phyloP scores from a whole-genome alignment of 2,888 invertebrate genomes.

The Chymomyza caudatula region DNA sequence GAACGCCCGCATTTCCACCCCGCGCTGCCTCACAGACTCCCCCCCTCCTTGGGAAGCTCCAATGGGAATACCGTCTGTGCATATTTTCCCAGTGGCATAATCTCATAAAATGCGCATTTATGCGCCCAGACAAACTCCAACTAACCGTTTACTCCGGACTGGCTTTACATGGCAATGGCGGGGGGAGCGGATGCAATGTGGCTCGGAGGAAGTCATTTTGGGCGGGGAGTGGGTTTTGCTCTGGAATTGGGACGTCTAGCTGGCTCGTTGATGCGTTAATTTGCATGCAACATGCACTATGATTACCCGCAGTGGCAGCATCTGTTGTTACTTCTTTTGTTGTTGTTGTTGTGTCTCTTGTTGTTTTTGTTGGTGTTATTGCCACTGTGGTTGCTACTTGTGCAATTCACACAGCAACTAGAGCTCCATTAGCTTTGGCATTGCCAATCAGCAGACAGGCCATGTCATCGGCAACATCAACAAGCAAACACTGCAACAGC shows the following conservation, averaged over 20 bases:
- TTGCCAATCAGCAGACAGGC: constrained; percentile 4
- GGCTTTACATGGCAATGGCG: neutral
- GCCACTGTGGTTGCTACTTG: neutral
- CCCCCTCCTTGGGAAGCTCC: neutral
- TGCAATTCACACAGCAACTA: constrained; percentile 6
- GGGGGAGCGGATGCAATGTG: too few species aligned
- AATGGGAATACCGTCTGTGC: constrained; percentile 5
- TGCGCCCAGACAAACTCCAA: constrained; percentile 10
- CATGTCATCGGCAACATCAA: constrained; percentile 26
- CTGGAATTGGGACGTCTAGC: constrained; percentile 21
- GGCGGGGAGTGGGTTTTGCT: neutral
- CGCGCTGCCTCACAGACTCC: neutral
- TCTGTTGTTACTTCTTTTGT: constrained; percentile 1
- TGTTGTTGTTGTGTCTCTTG: neutral
- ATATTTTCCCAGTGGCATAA: constrained; percentile 57
- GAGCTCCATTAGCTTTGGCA: neutral
- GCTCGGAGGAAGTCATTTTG: neutral
- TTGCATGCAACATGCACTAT: constrained; percentile 70
- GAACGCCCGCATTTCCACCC: neutral
- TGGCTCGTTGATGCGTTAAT: constrained; percentile 64
- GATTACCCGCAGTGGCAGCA: constrained; percentile 62
- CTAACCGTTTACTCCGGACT: constrained; percentile 39
- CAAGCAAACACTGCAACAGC: constrained; percentile 25
- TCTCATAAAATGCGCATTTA: constrained; percentile 51
- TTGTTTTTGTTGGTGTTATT: neutral